These are phyloP conservation scores for Trichonephila clavata DNA, from an alignment of 1,140 invertebrate genomes.

Conservation along the genomic window DNA sequence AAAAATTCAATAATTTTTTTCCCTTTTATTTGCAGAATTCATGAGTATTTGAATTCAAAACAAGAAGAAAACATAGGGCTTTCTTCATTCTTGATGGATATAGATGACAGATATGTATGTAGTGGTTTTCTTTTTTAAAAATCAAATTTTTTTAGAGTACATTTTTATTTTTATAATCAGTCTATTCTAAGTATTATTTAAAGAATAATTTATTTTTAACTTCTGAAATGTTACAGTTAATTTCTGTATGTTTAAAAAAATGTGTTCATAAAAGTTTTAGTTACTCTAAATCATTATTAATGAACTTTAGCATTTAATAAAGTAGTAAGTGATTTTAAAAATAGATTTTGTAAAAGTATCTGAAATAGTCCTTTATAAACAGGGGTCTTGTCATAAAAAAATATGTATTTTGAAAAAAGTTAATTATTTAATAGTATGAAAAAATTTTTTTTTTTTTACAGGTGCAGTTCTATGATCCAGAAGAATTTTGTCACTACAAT, in stretches of 20 bases:
- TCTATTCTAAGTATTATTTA: too few relatives aligned
- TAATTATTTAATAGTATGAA: background rate
- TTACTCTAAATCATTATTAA: too few relatives aligned
- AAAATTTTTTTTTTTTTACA: slow-evolving; percentile 24
- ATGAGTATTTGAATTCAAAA: slow-evolving; percentile 40
- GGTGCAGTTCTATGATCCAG: slow-evolving; percentile 65
- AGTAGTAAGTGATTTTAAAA: too few relatives aligned
- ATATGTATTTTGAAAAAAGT: background rate
- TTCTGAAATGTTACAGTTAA: too few relatives aligned
- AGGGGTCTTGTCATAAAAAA: background rate
- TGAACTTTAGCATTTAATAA: too few relatives aligned
- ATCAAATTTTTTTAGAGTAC: slow-evolving; percentile 20
- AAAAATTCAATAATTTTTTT: background rate
- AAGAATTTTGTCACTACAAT: slow-evolving; percentile 65
- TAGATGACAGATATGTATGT: slow-evolving; percentile 71
- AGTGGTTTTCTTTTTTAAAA: slow-evolving; percentile 35
- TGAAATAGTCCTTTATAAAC: background rate
- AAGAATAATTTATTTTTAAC: too few relatives aligned
- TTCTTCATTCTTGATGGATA: slow-evolving; percentile 37
- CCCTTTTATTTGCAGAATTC: slow-evolving; percentile 41
- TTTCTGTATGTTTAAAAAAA: too few relatives aligned
- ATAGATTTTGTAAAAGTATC: too few relatives aligned
- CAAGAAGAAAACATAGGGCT: background rate
- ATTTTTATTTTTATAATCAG: too few relatives aligned
- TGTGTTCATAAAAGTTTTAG: too few relatives aligned